phyloP scores from a whole-genome alignment of 2,797 vertebrate species.

The Acipenser transmontanus region DNA sequence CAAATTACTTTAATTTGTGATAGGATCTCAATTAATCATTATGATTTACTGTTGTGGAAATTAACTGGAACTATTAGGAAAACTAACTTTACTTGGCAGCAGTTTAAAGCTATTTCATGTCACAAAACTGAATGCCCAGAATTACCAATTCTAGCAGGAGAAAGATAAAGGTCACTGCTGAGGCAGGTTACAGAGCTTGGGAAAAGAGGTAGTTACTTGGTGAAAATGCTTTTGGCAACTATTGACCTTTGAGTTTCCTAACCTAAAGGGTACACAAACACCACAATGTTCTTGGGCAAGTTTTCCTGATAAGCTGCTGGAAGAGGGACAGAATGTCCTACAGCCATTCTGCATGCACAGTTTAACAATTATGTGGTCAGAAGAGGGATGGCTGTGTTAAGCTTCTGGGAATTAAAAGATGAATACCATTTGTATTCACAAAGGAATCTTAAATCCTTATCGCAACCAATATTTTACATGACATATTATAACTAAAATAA shows the following conservation, averaged over 20 bases:
- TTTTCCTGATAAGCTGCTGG: slow-evolving; percentile 57
- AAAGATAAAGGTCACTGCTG: slow-evolving; percentile 41
- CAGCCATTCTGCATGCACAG: slow-evolving; percentile 60
- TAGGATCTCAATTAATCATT: slow-evolving; percentile 33
- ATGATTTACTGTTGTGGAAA: slow-evolving; percentile 40
- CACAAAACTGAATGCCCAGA: slow-evolving; percentile 20
- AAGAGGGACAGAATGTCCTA: slow-evolving; percentile 49
- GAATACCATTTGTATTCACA: slow-evolving; percentile 34
- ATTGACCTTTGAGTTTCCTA: slow-evolving; percentile 61
- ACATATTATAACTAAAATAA: slow-evolving; percentile 5
- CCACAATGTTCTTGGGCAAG: slow-evolving; percentile 43
- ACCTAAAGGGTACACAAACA: slow-evolving; percentile 55
- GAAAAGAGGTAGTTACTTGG: slow-evolving; percentile 42
- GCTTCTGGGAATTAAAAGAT: slow-evolving; percentile 38
- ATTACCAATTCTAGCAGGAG: slow-evolving; percentile 32
- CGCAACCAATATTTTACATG: neutral
- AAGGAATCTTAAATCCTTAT: slow-evolving; percentile 42
- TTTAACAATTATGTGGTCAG: slow-evolving; percentile 62
- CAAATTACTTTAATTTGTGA: neutral
- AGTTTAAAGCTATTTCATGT: slow-evolving; percentile 24
- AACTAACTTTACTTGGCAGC: slow-evolving; percentile 36
- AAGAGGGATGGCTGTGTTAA: slow-evolving; percentile 48
- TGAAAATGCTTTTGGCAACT: slow-evolving; percentile 54
- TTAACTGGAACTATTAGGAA: slow-evolving; percentile 36
- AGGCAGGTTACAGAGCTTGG: slow-evolving; percentile 37